Percentiles rank a stretch among this genome's conserved stretches.
Evolutionary conservation across 2,797 vertebrate species (phyloP).

Genomic region (Spondyliosoma cantharus): DNA sequence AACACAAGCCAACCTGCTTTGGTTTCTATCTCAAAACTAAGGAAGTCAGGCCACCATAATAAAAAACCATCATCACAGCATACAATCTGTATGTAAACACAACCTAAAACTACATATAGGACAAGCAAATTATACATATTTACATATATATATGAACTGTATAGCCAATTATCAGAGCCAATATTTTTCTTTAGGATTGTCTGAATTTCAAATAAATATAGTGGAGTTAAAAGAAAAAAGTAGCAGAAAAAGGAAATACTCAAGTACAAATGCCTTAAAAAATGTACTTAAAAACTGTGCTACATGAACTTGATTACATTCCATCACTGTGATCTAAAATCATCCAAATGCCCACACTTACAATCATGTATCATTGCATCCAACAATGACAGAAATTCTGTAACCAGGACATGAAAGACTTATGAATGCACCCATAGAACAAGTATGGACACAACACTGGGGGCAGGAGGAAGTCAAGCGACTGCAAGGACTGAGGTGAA

Average conservation of each 20-base stretch:
- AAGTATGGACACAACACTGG: conserved; percentile 49
- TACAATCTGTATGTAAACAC: conserved; percentile 32
- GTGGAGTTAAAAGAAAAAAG: too few relatives aligned
- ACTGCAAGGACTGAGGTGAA: conserved; percentile 53
- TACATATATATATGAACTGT: too few relatives aligned
- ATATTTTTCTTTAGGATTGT: too few relatives aligned
- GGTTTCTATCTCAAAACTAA: conserved; percentile 59
- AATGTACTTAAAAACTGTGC: too few relatives aligned
- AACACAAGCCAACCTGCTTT: conserved; percentile 86
- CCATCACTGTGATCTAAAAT: too few relatives aligned
- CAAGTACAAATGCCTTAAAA: too few relatives aligned
- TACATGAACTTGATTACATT: too few relatives aligned
- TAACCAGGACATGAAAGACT: conserved; percentile 21
- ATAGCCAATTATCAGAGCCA: too few relatives aligned
- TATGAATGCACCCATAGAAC: conserved; percentile 30
- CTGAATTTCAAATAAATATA: too few relatives aligned
- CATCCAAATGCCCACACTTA: too few relatives aligned
- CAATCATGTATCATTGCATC: conserved; percentile 2
- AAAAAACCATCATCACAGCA: conserved; percentile 49
- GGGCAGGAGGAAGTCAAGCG: conserved; percentile 43
- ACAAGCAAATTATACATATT: too few relatives aligned
- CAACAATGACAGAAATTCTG: neutral
- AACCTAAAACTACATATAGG: neutral
- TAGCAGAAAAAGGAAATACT: too few relatives aligned
- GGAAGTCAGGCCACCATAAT: conserved; percentile 47